Evolutionary conservation across 2,888 invertebrate species (phyloP), one percentile per base, ranked within the genome.

Genomic region (Seira ritae): DNA sequence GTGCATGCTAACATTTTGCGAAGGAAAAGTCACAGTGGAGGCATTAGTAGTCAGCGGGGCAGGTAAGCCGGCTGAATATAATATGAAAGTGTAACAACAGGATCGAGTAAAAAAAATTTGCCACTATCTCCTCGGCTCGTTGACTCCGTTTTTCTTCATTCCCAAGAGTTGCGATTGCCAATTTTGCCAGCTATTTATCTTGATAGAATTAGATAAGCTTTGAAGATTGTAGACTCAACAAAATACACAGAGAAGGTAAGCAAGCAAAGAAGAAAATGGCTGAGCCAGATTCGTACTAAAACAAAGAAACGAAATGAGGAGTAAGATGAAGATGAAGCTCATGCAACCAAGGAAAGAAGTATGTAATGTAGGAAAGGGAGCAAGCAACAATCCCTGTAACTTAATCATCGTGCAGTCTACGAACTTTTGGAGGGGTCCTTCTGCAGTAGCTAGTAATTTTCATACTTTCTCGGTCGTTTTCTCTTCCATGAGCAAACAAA

Each of bases 121-220:
- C 74, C 66, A 71, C 71, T 71, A 65, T 22, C 66, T 74, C 69
- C 42, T 37, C 62, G 31, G 70, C 80, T 81, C 75, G 70, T 70
- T 81, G 80, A 81, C 55, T 75, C 70, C 55, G 75, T 81, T 31
- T 81, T 37, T 50, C 71, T 70, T 71, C 55, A 55, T 55, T 69
- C 75, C 70, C 62, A n/a, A 17, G 55, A 81, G 75, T 76, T 81
- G 81, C 67, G 72, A 81, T 81, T 76, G 76, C 81, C 81, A 81
- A 81, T 81, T 81, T 81, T 66, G 71, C 75, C 65, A 70, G 80
- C 75, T 70, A 81, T 81, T 81, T 81, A 75, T 71, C 80, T 81
- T 81, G 75, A 81, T 70, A 81, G 75, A 75, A 66, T 81, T 70
- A 75, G 80, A 70, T 55, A 62, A 62, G 65, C 70, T 55, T 31